Conservation (phyloP, 2,113 vertebrate genomes). For the Zosterops japonicus region DNA sequence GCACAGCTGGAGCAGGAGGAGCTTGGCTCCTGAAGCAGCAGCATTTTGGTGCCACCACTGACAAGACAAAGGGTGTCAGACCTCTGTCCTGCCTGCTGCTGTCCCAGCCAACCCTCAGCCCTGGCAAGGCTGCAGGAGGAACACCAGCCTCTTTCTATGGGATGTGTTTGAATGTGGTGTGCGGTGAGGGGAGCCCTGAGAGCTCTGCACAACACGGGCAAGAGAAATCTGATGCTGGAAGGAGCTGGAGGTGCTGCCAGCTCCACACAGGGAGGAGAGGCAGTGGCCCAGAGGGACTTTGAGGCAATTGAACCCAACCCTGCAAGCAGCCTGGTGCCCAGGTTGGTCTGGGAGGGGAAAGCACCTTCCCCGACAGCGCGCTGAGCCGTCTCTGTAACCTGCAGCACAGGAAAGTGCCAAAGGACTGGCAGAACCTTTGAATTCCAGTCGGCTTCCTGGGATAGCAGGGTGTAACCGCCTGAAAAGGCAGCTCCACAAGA, state of each 20-base stretch:
- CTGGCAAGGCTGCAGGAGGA: not conserved
- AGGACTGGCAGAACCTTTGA: conserved; percentile 48
- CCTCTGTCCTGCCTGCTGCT: not conserved
- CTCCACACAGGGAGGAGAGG: not conserved
- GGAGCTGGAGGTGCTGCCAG: not conserved
- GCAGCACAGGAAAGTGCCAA: not conserved
- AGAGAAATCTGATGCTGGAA: not conserved
- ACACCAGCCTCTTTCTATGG: not conserved
- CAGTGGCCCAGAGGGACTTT: not conserved
- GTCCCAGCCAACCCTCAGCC: not conserved
- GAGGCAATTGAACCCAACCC: not conserved
- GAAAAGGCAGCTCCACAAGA: conserved; percentile 48
- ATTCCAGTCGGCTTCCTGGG: conserved; percentile 8
- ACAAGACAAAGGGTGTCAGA: not conserved
- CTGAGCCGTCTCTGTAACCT: not conserved
- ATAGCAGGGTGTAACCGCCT: conserved; percentile 35
- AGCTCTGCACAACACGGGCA: not conserved
- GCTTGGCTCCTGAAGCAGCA: fast-evolving
- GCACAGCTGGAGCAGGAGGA: not conserved
- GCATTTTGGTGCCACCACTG: not conserved
- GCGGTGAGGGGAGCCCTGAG: not conserved
- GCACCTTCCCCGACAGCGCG: not conserved
- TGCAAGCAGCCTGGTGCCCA: not conserved
- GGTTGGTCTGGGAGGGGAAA: not conserved
- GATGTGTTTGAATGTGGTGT: not conserved